These are phyloP conservation scores for Aulostomus chinensis DNA, from an alignment of 2,797 vertebrate genomes.

Conservation along the genomic window DNA sequence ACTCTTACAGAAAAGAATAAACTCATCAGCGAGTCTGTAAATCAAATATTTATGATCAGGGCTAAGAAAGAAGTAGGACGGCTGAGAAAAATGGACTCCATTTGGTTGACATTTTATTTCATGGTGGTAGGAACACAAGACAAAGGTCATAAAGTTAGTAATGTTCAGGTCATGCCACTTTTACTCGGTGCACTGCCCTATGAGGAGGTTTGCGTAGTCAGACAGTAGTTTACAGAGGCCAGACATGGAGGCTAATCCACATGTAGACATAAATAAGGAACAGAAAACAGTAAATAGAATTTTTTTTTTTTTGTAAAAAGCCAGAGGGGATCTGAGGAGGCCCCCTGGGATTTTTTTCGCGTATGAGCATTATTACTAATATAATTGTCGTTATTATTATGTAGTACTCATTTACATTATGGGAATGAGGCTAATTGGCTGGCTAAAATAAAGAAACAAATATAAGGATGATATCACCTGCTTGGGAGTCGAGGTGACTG, in stretches of 20 bases:
- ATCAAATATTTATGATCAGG: no score
- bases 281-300: constrained; percentile 80
- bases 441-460: constrained; percentile 77
- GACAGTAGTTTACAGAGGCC: constrained; percentile 87
- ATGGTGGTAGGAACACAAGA: constrained; percentile 92
- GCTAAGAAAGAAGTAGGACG: constrained; percentile 31
- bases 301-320: constrained; percentile 74
- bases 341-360: constrained; percentile 61
- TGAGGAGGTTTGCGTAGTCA: constrained; percentile 78
- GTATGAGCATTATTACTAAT: constrained; percentile 79
- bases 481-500: constrained; percentile 62
- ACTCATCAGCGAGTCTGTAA: not conserved
- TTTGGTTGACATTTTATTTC: constrained; percentile 93
- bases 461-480: constrained; percentile 71
- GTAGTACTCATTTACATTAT: constrained; percentile 79
- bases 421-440: constrained; percentile 74
- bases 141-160: constrained; percentile 95
- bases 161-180: constrained; percentile 89
- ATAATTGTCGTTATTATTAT: constrained; percentile 80
- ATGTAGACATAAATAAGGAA: constrained; percentile 86
- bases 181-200: constrained; percentile 82
- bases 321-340: constrained; percentile 63
- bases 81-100: constrained; percentile 40
- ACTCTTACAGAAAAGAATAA: no score
- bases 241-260: constrained; percentile 80